Base-by-base conservation (phyloP, 1,140 invertebrate genomes). In the Trachelipus rathkii region DNA sequence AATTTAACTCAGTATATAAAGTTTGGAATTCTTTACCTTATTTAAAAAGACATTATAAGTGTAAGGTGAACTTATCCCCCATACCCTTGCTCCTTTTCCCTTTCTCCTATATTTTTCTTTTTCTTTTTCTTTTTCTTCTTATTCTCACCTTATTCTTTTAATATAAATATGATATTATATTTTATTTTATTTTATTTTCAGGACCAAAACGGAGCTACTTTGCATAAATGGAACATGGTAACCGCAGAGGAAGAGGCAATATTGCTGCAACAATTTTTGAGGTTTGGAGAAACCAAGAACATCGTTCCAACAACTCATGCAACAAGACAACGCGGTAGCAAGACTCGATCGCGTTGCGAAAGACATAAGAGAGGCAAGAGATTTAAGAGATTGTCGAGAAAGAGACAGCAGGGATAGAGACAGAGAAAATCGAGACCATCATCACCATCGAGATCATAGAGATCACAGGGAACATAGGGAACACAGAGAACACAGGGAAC, bases 181-280 rank as follows among this genome's bases (percentile, higher is more conserved):
- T 33, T 71, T 45, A 11, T 50, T 70, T 72, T 45, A 44, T 71
- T 77, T 19, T 44, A 46, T 81, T 83, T 84, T 21, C 84, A 88
- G 87, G 87, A 88, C 79, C 82, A 83, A 9, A 88, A 89, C 84
- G 91, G 91, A 81, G 84, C 85, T 45, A 89, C 92, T 79, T 87
- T 94, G 83, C 91, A 93, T 85, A 89, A 91, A 86, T 95, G 92
- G 92, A 90, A 89, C 80, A 90, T 94, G 84, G 91, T 91, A 83
- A 91, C 89, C 81, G 88, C 91, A 83, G 92, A 94, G 84, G 93
- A 94, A 87, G 93, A 95, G 85, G 90, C 92, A 82, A 87, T 94
- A 82, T 91, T 94, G 72, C 86, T 95, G 70, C 92, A 94, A 85
- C 92, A 94, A 87, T 94, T 94, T 87, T 88, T 94, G 73, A 87